phyloP scores from a whole-genome alignment of 92 coral and sea anemone species.

The Palythoa grandiflora region DNA sequence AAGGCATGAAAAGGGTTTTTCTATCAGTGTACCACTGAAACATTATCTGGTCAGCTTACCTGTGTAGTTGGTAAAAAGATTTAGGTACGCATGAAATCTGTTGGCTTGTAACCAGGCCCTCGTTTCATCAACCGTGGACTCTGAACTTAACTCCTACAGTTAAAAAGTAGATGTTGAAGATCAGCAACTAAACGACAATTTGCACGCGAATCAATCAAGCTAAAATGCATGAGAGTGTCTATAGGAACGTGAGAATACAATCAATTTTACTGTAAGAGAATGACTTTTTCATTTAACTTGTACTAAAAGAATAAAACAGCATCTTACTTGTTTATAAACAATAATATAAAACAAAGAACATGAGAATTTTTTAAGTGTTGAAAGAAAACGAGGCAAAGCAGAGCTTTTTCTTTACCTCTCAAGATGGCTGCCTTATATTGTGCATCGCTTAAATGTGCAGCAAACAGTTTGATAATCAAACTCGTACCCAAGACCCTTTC shows the following conservation, averaged over 20 bases:
- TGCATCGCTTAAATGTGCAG: too few relatives aligned
- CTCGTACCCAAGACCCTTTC: too few relatives aligned
- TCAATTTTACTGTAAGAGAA: too few relatives aligned
- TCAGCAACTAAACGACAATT: background rate
- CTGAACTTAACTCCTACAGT: constrained; percentile 76
- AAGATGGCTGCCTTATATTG: too few relatives aligned
- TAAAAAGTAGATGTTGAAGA: background rate
- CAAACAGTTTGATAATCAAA: too few relatives aligned
- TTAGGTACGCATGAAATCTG: constrained; percentile 86
- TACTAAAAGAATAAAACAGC: background rate
- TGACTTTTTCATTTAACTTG: too few relatives aligned
- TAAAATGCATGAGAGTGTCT: background rate
- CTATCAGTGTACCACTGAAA: background rate
- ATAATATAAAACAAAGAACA: too few relatives aligned
- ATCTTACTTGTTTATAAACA: background rate
- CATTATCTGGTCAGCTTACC: constrained; percentile 47
- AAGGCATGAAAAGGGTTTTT: background rate
- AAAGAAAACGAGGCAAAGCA: too few relatives aligned
- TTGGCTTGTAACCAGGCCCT: constrained; percentile 94
- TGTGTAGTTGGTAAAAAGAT: constrained; percentile 87
- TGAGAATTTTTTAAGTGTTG: too few relatives aligned
- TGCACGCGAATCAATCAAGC: background rate
- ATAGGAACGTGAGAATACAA: background rate
- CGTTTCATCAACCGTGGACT: constrained; percentile 89
- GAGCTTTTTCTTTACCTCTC: too few relatives aligned